A percentile compares a stretch with the other conserved stretches of the same genome.
These are phyloP conservation scores for Upupa epops DNA, from an alignment of 2,113 vertebrate genomes.

Conservation along the genomic window DNA sequence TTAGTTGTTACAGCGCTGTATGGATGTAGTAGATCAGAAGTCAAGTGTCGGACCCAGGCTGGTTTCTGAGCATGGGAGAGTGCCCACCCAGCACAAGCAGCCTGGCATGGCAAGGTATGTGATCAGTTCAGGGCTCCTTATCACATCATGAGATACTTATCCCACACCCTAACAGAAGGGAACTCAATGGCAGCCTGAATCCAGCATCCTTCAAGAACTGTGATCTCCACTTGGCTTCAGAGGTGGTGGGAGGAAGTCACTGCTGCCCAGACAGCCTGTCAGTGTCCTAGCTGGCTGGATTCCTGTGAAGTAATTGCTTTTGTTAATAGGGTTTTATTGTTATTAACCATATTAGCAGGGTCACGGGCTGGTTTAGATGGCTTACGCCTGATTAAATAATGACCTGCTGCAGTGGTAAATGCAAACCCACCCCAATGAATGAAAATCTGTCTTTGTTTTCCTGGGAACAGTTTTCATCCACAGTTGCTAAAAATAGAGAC, in stretches of 20 bases:
- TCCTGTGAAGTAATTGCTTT: not conserved
- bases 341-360: not conserved
- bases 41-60: not conserved
- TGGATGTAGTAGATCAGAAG: not conserved
- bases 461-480: not conserved
- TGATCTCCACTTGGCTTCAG: not conserved
- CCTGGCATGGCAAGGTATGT: not conserved
- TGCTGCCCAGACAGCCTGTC: not conserved
- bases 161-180: not conserved
- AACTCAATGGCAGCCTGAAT: accelerated
- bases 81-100: not conserved
- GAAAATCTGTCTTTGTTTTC: not conserved
- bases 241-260: not conserved
- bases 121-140: not conserved
- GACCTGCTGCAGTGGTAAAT: not conserved
- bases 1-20: accelerated
- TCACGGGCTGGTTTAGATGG: not conserved
- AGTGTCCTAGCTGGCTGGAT: not conserved
- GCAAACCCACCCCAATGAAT: not conserved
- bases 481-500: not conserved
- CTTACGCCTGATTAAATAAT: not conserved
- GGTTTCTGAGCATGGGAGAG: not conserved
- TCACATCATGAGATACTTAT: not conserved
- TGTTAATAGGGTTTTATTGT: slow-evolving; percentile 16
- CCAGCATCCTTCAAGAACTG: not conserved